phyloP scores from a whole-genome alignment of 37 sponge, comb jelly and placozoan species.

The Axinella damicornis region DNA sequence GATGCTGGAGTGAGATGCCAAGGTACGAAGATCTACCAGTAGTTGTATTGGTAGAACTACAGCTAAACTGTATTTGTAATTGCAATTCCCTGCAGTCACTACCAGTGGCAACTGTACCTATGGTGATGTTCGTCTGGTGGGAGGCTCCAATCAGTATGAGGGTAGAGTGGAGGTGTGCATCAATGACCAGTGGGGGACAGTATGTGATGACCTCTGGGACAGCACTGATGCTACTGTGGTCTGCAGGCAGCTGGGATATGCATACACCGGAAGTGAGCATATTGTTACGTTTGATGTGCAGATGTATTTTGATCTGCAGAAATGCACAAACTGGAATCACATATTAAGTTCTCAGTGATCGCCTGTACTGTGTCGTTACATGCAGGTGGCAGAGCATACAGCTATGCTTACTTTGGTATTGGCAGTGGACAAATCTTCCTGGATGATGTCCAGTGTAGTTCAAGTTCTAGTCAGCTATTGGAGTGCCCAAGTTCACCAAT shows the following conservation, averaged over 20 bases:
- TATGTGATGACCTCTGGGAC: slow-evolving; percentile 16
- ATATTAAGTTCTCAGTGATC: too few relatives aligned
- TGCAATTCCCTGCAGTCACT: too few relatives aligned
- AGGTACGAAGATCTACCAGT: not conserved
- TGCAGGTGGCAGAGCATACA: not conserved
- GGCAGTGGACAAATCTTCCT: too few relatives aligned
- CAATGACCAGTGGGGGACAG: slow-evolving; percentile 31
- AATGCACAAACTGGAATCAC: too few relatives aligned
- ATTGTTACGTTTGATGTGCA: too few relatives aligned
- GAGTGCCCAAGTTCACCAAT: not conserved
- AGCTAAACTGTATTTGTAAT: too few relatives aligned
- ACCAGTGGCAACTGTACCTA: not conserved
- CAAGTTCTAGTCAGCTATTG: not conserved
- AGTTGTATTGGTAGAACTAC: too few relatives aligned
- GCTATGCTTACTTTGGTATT: not conserved
- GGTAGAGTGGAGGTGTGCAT: slow-evolving; percentile 35
- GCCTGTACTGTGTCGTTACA: not conserved
- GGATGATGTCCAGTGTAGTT: not conserved
- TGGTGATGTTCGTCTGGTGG: slow-evolving; percentile 14
- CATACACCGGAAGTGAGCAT: slow-evolving; percentile 15
- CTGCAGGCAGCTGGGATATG: slow-evolving; percentile 31
- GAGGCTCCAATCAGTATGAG: slow-evolving; percentile 15
- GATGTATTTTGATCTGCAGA: not conserved
- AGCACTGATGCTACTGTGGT: slow-evolving; percentile 17
- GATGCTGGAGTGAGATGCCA: slow-evolving; percentile 12